Percentiles rank a stretch among this genome's conserved stretches.
phyloP scores from a whole-genome alignment of 2,888 invertebrate genomes.

The Drosophila falleni region DNA sequence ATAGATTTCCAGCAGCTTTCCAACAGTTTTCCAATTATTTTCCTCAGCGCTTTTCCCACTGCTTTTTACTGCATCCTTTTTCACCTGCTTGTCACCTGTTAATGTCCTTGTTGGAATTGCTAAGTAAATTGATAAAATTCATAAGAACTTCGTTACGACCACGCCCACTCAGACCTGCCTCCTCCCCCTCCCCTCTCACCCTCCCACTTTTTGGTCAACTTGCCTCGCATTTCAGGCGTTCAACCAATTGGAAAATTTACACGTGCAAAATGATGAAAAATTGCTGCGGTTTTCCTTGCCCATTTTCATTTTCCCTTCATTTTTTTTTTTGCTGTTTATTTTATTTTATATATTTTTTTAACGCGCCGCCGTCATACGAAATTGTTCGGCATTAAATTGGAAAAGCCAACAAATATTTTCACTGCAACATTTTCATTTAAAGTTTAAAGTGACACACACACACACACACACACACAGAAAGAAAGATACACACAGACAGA shows the following conservation, averaged over 20 bases:
- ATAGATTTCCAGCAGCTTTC: not conserved
- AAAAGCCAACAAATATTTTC: slow-evolving; percentile 65
- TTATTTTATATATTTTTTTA: slow-evolving; percentile 17
- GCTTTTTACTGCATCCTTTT: not conserved
- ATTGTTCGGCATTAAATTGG: slow-evolving; percentile 75
- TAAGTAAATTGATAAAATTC: slow-evolving; percentile 34
- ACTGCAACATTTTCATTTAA: slow-evolving; percentile 75
- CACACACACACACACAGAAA: not conserved
- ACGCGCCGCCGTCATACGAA: slow-evolving; percentile 49
- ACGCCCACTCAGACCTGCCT: slow-evolving; percentile 29
- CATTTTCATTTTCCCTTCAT: slow-evolving; percentile 24
- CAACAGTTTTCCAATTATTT: no score
- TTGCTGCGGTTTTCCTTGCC: slow-evolving; percentile 79
- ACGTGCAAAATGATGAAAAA: slow-evolving; percentile 84
- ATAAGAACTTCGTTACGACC: slow-evolving; percentile 12
- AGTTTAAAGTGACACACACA: slow-evolving; percentile 61
- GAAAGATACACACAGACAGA: slow-evolving; percentile 10
- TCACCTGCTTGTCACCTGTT: slow-evolving; percentile 8
- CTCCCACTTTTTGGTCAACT: not conserved
- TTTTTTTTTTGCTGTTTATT: slow-evolving; percentile 22
- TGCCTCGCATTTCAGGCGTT: slow-evolving; percentile 61
- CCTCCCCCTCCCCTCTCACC: not conserved
- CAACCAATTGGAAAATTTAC: slow-evolving; percentile 84
- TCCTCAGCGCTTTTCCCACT: not conserved
- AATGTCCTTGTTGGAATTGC: not conserved